phyloP scores from a whole-genome alignment of 2,797 vertebrate species.

The Psittacula echo region DNA sequence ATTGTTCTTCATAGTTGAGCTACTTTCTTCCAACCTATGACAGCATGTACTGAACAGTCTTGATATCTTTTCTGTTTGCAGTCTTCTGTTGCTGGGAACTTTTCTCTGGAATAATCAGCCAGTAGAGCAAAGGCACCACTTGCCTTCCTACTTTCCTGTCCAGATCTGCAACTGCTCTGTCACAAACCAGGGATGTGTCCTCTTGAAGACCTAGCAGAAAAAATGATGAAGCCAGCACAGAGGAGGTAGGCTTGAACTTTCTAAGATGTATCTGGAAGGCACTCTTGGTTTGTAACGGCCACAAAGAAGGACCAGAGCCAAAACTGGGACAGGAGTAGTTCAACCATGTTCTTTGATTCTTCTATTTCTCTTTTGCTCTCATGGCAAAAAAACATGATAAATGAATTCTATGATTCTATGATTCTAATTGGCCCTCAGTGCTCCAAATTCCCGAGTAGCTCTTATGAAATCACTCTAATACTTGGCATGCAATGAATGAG shows the following conservation, averaged over 20 bases:
- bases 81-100: background rate
- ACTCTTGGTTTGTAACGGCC: background rate
- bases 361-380: background rate
- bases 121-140: background rate
- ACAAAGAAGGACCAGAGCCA: background rate
- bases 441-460: background rate
- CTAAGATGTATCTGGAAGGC: background rate
- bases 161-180: background rate
- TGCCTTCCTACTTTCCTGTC: background rate
- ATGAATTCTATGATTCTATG: background rate
- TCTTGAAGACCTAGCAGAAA: background rate
- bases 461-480: background rate
- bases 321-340: background rate
- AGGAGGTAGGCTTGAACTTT: background rate
- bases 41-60: background rate
- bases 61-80: background rate
- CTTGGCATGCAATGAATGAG: background rate
- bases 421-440: background rate
- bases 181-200: background rate
- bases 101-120: background rate
- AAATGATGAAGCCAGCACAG: background rate
- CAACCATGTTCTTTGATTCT: background rate
- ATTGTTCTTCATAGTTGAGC: background rate
- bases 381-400: background rate
- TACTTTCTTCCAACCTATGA: background rate